phyloP scores from a whole-genome alignment of 1,140 invertebrate species.

The Aporrectodea caliginosa region DNA sequence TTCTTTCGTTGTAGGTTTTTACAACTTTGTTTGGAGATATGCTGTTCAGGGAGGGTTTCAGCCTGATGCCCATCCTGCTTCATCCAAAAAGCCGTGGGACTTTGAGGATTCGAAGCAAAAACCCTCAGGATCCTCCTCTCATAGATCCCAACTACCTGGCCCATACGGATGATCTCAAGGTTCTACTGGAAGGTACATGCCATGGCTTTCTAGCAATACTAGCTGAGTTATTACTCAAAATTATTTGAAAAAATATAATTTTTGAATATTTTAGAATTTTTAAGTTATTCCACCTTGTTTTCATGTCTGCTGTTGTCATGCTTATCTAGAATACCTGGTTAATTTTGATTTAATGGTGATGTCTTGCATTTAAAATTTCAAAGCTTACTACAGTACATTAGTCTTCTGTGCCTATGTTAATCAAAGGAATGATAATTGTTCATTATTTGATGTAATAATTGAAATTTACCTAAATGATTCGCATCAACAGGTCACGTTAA shows the following conservation, averaged over 20 bases:
- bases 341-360: too few relatives aligned
- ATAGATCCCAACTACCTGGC: conserved; percentile 67
- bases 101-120: conserved; percentile 53
- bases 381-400: too few relatives aligned
- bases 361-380: too few relatives aligned
- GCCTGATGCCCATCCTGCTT: conserved; percentile 31
- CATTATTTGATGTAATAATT: too few relatives aligned
- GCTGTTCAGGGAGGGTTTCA: conserved; percentile 26
- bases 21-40: conserved; percentile 21
- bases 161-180: conserved; percentile 39
- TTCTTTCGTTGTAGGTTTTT: conserved; percentile 18
- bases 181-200: conserved; percentile 43
- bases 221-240: not conserved
- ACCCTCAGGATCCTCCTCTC: conserved; percentile 74
- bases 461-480: too few relatives aligned
- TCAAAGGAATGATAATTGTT: too few relatives aligned
- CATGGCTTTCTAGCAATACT: too few relatives aligned
- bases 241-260: conserved; percentile 1
- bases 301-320: too few relatives aligned
- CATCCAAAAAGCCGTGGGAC: conserved; percentile 43
- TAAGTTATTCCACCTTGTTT: not conserved
- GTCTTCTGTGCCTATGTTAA: too few relatives aligned
- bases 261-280: too few relatives aligned
- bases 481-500: too few relatives aligned
- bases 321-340: too few relatives aligned